Evolutionary conservation across 2,797 vertebrate genomes (phyloP).

Genomic region (Iguana delicatissima): DNA sequence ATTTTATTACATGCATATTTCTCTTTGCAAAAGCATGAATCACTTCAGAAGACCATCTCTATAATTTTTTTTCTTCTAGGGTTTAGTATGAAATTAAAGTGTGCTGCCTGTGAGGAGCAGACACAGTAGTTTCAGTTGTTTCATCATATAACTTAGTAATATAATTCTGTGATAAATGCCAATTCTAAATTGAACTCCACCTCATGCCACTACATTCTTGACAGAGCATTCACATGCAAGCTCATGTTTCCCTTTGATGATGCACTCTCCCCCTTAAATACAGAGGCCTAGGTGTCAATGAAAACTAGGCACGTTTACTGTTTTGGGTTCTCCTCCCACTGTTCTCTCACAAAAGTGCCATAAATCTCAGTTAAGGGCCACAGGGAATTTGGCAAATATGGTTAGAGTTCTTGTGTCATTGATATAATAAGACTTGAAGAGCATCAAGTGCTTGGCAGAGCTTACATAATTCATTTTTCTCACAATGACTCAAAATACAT

Average conservation of each 20-base stretch:
- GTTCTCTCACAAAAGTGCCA: neutral
- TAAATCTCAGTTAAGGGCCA: constrained; percentile 7
- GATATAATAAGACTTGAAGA: neutral
- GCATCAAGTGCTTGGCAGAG: neutral
- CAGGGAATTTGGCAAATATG: neutral
- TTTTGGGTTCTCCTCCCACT: neutral
- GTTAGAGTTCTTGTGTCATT: neutral
- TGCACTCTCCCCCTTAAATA: neutral
- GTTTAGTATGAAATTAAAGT: constrained; percentile 19
- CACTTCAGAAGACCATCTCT: neutral
- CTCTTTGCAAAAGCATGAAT: neutral
- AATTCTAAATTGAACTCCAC: neutral
- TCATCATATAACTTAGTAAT: neutral
- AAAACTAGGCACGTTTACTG: neutral
- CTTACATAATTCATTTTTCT: neutral
- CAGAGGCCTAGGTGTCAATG: neutral
- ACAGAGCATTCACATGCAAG: neutral
- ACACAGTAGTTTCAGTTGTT: neutral
- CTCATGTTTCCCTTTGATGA: neutral
- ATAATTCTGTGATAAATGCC: neutral
- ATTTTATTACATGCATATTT: neutral
- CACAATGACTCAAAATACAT: neutral
- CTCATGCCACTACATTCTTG: neutral
- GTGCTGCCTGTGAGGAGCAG: neutral
- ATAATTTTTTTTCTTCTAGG: too few relatives aligned